Evolutionary conservation across 2,797 vertebrate genomes (phyloP).

Genomic region (Paedocypris micromegethes): DNA sequence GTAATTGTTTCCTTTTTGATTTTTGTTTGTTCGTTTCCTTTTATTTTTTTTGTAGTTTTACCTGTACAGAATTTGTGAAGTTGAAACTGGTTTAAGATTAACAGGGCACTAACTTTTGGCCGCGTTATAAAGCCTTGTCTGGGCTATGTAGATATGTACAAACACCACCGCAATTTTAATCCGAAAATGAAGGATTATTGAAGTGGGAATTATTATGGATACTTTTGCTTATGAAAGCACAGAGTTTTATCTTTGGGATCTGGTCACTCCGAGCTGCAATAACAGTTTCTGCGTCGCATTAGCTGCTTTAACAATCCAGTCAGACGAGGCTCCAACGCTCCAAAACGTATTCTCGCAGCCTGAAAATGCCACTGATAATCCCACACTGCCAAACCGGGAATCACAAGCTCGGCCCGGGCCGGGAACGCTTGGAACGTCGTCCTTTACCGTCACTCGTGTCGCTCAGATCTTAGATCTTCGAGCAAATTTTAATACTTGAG

Average conservation of each 20-base stretch:
- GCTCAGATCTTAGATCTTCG: neutral
- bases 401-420: neutral
- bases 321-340: constrained; percentile 52
- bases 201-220: constrained; percentile 52
- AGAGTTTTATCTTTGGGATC: constrained; percentile 74
- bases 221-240: constrained; percentile 75
- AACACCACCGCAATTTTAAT: constrained; percentile 58
- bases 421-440: neutral
- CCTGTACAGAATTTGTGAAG: constrained; percentile 80
- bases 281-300: constrained; percentile 65
- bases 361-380: constrained; percentile 18
- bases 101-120: constrained; percentile 59
- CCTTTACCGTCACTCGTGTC: constrained; percentile 6
- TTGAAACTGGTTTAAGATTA: constrained; percentile 67
- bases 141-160: constrained; percentile 76
- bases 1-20: constrained; percentile 59
- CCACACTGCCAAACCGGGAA: constrained; percentile 19
- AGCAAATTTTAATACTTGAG: constrained; percentile 1
- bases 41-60: constrained; percentile 77
- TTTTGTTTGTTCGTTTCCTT: constrained; percentile 65
- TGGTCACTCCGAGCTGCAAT: constrained; percentile 71
- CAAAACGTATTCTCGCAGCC: constrained; percentile 27
- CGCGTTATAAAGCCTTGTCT: constrained; percentile 87
- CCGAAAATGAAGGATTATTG: constrained; percentile 62
- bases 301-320: constrained; percentile 72